Evolutionary conservation across 2,888 invertebrate genomes (phyloP).

Genomic region (Amblyjoppa fuscipennis): DNA sequence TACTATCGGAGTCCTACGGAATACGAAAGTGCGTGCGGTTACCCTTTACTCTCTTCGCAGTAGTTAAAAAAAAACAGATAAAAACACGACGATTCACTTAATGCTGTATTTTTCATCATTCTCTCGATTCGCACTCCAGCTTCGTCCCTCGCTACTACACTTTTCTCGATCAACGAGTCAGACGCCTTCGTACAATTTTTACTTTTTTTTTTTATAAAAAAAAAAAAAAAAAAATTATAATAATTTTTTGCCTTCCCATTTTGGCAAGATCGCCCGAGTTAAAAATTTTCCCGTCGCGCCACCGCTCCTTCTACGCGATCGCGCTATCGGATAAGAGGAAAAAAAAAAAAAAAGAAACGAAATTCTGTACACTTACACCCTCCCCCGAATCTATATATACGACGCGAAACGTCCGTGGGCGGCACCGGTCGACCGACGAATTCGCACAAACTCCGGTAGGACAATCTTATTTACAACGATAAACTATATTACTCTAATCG

Average conservation of each 20-base stretch:
- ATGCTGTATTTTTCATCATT: slow-evolving; percentile 20
- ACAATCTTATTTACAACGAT: slow-evolving; percentile 77
- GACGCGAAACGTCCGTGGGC: slow-evolving; percentile 16
- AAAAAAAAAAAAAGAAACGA: slow-evolving; percentile 18
- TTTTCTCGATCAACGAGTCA: slow-evolving; percentile 38
- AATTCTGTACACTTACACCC: slow-evolving; percentile 64
- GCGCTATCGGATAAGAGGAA: background rate
- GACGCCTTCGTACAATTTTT: background rate
- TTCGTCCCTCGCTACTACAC: slow-evolving; percentile 42
- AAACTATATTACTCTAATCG: slow-evolving; percentile 70
- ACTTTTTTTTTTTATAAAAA: background rate
- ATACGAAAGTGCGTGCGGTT: slow-evolving; percentile 69
- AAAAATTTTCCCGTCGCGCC: background rate
- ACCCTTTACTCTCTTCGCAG: slow-evolving; percentile 69
- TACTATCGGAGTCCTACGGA: slow-evolving; percentile 71
- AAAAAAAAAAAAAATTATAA: background rate
- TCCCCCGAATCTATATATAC: slow-evolving; percentile 54
- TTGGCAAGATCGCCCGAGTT: slow-evolving; percentile 26
- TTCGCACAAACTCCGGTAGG: slow-evolving; percentile 45
- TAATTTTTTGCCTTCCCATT: slow-evolving; percentile 6
- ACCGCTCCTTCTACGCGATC: background rate
- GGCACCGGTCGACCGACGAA: slow-evolving; percentile 3
- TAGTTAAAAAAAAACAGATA: slow-evolving; percentile 69
- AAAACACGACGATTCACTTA: background rate
- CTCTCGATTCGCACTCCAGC: slow-evolving; percentile 12